phyloP scores from a whole-genome alignment of 2,797 vertebrate species.

The Melanotaenia nigrans region DNA sequence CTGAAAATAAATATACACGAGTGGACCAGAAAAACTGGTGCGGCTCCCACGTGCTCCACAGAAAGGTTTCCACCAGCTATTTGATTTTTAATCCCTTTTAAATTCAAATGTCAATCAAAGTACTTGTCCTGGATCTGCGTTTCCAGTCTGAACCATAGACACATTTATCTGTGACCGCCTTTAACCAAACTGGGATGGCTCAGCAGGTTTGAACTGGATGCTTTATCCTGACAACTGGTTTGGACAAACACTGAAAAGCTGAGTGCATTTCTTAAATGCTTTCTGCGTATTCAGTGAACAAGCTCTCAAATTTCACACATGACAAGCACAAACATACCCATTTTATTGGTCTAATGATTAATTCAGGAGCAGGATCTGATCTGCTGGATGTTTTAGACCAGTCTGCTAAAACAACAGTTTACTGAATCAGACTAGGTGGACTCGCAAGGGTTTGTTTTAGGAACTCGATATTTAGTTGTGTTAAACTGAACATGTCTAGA shows the following conservation, averaged over 20 bases:
- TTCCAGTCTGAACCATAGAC: conserved; percentile 7
- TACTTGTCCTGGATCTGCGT: neutral
- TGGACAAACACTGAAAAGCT: conserved; percentile 3
- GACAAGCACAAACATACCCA: too few relatives aligned
- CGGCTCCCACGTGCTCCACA: neutral
- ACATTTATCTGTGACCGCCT: conserved; percentile 19
- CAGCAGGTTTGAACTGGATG: conserved; percentile 49
- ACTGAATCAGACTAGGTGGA: too few relatives aligned
- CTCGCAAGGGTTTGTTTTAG: too few relatives aligned
- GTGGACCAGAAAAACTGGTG: too few relatives aligned
- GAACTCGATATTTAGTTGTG: neutral
- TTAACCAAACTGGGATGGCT: conserved; percentile 13
- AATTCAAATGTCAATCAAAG: neutral
- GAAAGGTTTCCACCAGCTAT: neutral
- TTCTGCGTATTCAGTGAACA: neutral
- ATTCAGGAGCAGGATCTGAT: neutral
- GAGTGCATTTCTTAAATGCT: neutral
- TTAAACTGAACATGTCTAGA: neutral
- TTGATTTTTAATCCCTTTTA: neutral
- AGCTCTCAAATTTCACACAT: neutral
- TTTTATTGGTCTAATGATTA: neutral
- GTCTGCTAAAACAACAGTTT: neutral
- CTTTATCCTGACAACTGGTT: conserved; percentile 25
- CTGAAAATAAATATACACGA: too few relatives aligned
- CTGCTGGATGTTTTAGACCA: neutral